Base-by-base conservation (phyloP, 2,888 invertebrate species). In the Branchellion lobata region DNA sequence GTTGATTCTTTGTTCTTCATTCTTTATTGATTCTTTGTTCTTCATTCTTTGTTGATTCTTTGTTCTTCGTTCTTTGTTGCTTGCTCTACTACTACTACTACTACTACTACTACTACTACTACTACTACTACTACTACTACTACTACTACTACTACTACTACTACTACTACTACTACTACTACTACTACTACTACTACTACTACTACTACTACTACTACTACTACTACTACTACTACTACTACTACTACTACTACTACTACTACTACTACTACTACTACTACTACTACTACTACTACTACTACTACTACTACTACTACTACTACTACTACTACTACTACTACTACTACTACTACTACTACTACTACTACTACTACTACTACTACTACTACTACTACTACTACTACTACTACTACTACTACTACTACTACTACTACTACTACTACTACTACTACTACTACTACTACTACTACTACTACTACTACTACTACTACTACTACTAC, bases 131-230 rank as follows among this genome's bases (percentile, higher is more conserved):
- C 40, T 40, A 75, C 51, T 75, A 75, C 51, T 75, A 75, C 51
- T 47, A 75, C 51, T 47, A 75, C 51, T 47, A 75, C 51, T 47
- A 75, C 51, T 69, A 78, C 65, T 76, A 79, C 74, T 79, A 79
- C 74, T 79, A 79, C 74, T 79, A 77, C 34, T 31, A 69, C 14
- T 69, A 29, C 31, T 69, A 11, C 69, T 31, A 27, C 69, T 69
- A 29, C 69, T 69, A 11, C 69, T 69, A 11, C 69, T 69, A 69
- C 69, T 69, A 69, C 69, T 69, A 69, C 69, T 69, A 69, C 69
- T 69, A 69, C 69, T 69, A 69, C 69, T 69, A 69, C 69, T 69
- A 69, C 69, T 69, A 69, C 69, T 69, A 69, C 69, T 69, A 69
- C 69, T 69, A 69, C 69, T 69, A 69, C 69, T 69, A 69, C 69